Base-by-base conservation (phyloP, 64 coral and sea anemone species). In the Actinia tenebrosa region DNA sequence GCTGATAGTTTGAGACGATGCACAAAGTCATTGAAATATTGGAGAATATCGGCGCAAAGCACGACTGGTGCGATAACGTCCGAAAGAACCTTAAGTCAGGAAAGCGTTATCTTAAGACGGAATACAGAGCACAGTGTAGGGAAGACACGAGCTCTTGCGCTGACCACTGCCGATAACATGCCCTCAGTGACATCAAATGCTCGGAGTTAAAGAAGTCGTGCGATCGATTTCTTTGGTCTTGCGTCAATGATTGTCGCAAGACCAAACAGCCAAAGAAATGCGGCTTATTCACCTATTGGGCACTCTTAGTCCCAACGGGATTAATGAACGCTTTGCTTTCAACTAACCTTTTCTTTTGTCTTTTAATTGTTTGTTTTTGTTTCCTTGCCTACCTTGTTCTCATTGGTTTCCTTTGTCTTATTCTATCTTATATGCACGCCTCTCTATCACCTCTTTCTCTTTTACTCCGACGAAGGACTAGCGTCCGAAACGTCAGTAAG, bases 1-100 rank as follows among this genome's bases (percentile, higher is more conserved):
- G 87, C 77, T 80, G 77, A 82, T 62, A 66, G 25, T 88, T 88
- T 55, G 72, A 88, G 2, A 88, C 15, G 8, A 64, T 88, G 52
- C 52, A 54, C 18, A 79, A 88, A 59, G 78, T 88, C 17, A 77
- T 88, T 14, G 87, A 88, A 80, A 55, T 79, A 1, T 62, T 88
- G 44, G 79, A 81, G 60, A 16, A 88, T 3, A 0, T 13, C 15
- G 87, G 77, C 10, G 87, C 77, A 62, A 88, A 79, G 15, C 27
- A 7, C 10, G 77, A 79, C 42, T 79, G 77, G 77, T 79, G 77
- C 45, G 27, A 13, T 37, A 46, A 79, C 77, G 45, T 20, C 16
- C 19, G 20, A 37, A 79, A 79, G 2, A 79, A 42, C 45, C 77
- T 79, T 6, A 79, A 79, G 77, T 44, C 77, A 16, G 77, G 77